Conservation (phyloP, 2,797 vertebrate genomes). For the Hozukius guyotensis region DNA sequence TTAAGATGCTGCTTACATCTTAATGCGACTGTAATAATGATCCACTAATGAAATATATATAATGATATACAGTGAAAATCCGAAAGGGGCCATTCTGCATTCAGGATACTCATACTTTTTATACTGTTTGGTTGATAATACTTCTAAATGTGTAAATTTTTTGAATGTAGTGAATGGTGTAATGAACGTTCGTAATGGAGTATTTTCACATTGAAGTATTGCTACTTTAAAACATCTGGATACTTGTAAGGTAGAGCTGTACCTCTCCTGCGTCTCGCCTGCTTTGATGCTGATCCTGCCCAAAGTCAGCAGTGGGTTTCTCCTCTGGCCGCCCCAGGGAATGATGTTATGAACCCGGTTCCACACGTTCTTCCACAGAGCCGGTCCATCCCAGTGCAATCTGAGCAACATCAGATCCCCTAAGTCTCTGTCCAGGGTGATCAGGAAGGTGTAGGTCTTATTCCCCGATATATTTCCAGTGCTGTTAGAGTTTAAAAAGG, state of each 20-base stretch:
- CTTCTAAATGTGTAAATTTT: neutral
- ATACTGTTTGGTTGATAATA: neutral
- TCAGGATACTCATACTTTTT: neutral
- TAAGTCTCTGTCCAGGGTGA: slow-evolving; percentile 90
- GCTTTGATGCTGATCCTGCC: slow-evolving; percentile 88
- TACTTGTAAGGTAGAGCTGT: slow-evolving; percentile 46
- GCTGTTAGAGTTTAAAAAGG: slow-evolving; percentile 71
- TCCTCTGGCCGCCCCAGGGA: slow-evolving; percentile 78
- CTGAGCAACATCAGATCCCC: slow-evolving; percentile 89
- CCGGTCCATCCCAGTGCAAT: slow-evolving; percentile 87
- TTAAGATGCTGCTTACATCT: neutral
- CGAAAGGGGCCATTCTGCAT: neutral
- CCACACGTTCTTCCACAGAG: slow-evolving; percentile 90
- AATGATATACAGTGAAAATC: neutral
- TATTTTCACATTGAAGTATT: neutral
- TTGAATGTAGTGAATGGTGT: neutral
- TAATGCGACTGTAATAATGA: neutral
- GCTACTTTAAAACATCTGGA: neutral
- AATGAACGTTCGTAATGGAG: neutral
- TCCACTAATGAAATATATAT: neutral
- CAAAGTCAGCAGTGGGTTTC: slow-evolving; percentile 81
- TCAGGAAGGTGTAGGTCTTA: slow-evolving; percentile 90
- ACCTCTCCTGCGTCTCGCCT: slow-evolving; percentile 93
- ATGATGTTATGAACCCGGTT: slow-evolving; percentile 88
- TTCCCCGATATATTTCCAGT: slow-evolving; percentile 85